A percentile compares a stretch with the other conserved stretches of the same genome.
Evolutionary conservation across 2,113 vertebrate genomes (phyloP).

Genomic region (Cyrtonyx montezumae): DNA sequence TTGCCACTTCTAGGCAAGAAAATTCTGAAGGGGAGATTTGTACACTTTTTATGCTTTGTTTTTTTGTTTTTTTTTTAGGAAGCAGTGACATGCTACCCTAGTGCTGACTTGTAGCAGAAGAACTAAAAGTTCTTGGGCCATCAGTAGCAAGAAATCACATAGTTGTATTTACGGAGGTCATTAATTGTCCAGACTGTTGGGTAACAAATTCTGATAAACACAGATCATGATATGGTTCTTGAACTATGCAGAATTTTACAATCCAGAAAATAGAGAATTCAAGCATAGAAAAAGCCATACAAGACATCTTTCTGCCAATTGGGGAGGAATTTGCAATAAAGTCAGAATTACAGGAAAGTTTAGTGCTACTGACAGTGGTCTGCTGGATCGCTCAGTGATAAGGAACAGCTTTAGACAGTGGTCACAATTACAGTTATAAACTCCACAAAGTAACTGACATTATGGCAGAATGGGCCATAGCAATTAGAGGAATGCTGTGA

Average conservation of each 20-base stretch:
- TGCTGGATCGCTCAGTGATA: not conserved
- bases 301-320: constrained; percentile 14
- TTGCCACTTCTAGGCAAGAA: not conserved
- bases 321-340: not conserved
- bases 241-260: constrained; percentile 64
- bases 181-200: constrained; percentile 61
- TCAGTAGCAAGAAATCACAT: constrained; percentile 49
- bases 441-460: not conserved
- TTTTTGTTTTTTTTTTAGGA: not conserved
- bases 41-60: not conserved
- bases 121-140: constrained; percentile 50
- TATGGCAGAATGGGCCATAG: not conserved
- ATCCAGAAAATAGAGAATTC: constrained; percentile 61
- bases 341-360: constrained; percentile 18
- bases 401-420: not conserved
- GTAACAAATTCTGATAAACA: constrained; percentile 66
- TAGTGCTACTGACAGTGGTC: not conserved
- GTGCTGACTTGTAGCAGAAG: constrained; percentile 21
- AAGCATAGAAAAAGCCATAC: constrained; percentile 40
- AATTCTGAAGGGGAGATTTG: constrained; percentile 1
- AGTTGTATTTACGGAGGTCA: constrained; percentile 49
- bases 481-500: not conserved
- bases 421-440: not conserved
- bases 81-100: not conserved
- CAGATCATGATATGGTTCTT: constrained; percentile 15